These are phyloP conservation scores for Drosophila maculinotata DNA, from an alignment of 2,888 invertebrate species.

Conservation along the genomic window DNA sequence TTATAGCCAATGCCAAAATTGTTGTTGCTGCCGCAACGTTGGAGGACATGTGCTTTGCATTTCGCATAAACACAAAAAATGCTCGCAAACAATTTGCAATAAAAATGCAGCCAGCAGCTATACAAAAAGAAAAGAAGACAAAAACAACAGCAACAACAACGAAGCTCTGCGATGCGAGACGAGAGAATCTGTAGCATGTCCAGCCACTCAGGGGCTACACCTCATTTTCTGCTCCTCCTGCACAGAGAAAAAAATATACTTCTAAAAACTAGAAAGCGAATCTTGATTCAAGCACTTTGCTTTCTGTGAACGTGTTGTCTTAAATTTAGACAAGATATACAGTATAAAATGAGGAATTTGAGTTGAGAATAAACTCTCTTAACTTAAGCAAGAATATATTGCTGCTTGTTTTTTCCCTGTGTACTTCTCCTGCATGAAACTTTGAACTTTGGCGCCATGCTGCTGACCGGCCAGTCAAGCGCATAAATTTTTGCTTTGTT, in stretches of 20 bases:
- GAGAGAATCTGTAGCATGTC: conserved; percentile 56
- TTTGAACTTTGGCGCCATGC: conserved; percentile 81
- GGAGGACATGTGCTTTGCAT: conserved; percentile 70
- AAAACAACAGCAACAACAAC: conserved; percentile 26
- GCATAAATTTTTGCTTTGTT: conserved; percentile 70
- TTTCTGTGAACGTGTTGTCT: too few species aligned
- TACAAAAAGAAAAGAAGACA: background rate
- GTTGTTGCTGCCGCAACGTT: conserved; percentile 28
- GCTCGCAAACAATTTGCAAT: conserved; percentile 77
- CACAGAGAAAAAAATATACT: too few species aligned
- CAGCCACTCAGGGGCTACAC: conserved; percentile 60
- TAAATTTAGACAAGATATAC: too few species aligned
- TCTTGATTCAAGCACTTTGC: too few species aligned
- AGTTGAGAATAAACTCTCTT: too few species aligned
- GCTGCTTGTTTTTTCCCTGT: background rate
- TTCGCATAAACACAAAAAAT: conserved; percentile 62
- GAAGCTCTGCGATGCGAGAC: conserved; percentile 22
- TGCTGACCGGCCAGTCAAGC: conserved; percentile 72
- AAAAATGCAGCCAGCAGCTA: conserved; percentile 55
- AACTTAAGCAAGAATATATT: too few species aligned
- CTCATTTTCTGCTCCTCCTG: background rate
- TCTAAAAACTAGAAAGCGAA: too few species aligned
- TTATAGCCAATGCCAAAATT: conserved; percentile 44
- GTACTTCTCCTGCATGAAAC: conserved; percentile 33
- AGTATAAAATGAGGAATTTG: too few species aligned